These are phyloP conservation scores for Xenus cinereus DNA, from an alignment of 2,113 vertebrate species.

Conservation along the genomic window DNA sequence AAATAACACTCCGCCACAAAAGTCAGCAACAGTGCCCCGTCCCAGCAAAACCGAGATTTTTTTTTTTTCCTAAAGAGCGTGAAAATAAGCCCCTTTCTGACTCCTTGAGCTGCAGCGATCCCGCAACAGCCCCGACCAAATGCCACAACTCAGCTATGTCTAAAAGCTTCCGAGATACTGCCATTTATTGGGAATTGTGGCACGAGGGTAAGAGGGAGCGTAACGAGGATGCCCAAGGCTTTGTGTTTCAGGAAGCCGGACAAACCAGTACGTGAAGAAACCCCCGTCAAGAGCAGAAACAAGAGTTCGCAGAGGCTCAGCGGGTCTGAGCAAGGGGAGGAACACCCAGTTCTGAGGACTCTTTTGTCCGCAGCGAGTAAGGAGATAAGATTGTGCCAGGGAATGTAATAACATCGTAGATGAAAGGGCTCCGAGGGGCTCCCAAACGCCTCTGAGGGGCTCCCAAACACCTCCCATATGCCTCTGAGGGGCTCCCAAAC, in stretches of 20 bases:
- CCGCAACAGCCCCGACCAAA: background rate
- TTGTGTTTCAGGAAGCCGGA: background rate
- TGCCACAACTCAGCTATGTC: background rate
- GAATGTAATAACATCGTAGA: background rate
- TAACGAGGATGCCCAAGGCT: background rate
- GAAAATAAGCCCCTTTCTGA: background rate
- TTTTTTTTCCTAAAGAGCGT: accelerated
- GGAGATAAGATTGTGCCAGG: background rate
- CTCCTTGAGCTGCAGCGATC: accelerated
- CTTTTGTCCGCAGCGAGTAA: background rate
- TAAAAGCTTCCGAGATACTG: background rate
- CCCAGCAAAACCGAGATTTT: background rate
- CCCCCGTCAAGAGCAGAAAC: background rate
- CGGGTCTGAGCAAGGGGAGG: background rate
- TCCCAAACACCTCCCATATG: background rate
- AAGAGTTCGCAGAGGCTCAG: background rate
- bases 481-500: background rate
- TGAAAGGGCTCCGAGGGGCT: accelerated
- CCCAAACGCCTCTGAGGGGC: background rate
- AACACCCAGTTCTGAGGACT: background rate
- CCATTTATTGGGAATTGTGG: background rate
- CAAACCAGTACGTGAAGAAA: background rate
- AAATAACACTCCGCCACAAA: accelerated
- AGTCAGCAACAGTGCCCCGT: background rate
- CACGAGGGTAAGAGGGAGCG: background rate